Evolutionary conservation across 2,888 invertebrate species (phyloP).

Genomic region (Noctua pronuba): DNA sequence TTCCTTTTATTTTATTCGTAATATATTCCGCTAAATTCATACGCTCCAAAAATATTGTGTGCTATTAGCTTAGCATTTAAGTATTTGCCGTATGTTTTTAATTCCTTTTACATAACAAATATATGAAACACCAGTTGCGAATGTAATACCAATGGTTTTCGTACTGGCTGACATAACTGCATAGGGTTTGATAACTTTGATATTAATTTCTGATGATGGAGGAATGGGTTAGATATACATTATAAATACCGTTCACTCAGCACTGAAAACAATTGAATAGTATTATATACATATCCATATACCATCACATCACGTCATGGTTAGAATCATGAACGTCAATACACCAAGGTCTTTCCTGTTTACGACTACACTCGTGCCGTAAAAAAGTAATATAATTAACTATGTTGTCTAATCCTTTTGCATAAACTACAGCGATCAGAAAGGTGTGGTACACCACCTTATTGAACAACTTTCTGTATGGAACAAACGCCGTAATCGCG

Average conservation of each 20-base stretch:
- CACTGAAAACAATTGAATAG: not conserved
- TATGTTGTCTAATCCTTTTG: not conserved
- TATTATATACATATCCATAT: constrained; percentile 13
- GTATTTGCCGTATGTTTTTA: constrained; percentile 11
- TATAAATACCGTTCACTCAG: not conserved
- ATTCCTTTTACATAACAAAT: not conserved
- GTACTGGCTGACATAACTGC: not conserved
- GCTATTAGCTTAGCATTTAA: constrained; percentile 59
- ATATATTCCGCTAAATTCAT: constrained; percentile 33
- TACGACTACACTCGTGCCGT: constrained; percentile 7
- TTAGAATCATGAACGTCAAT: constrained; percentile 39
- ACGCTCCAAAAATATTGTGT: constrained; percentile 60
- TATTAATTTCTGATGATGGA: not conserved
- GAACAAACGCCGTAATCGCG: not conserved
- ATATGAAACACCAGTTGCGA: not conserved
- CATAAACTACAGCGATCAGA: not conserved
- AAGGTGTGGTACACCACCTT: not conserved
- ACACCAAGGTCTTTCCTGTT: constrained; percentile 44
- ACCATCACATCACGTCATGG: constrained; percentile 36
- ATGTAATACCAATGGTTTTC: constrained; percentile 12
- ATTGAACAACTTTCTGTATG: not conserved
- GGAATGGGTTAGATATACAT: not conserved
- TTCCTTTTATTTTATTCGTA: constrained; percentile 58
- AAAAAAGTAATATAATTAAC: constrained; percentile 18
- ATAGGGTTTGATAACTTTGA: not conserved